A percentile compares a stretch with the other conserved stretches of the same genome.
Evolutionary conservation across 2,797 vertebrate species (phyloP).

Genomic region (Tokudaia muenninki): DNA sequence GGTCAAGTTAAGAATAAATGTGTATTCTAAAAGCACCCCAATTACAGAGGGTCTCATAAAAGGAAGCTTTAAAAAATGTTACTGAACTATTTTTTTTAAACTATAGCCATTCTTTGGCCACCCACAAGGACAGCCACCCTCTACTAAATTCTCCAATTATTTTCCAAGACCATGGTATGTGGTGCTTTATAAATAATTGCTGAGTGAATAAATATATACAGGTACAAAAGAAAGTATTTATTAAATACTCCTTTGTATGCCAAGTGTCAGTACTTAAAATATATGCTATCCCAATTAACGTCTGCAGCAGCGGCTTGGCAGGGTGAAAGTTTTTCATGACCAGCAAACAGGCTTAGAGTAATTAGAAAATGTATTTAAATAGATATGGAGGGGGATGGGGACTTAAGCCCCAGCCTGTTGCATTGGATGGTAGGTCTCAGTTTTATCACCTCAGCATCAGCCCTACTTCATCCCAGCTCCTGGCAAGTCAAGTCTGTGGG

Average conservation of each 20-base stretch:
- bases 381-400: not conserved
- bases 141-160: not conserved
- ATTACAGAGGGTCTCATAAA: not conserved
- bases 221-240: not conserved
- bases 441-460: not conserved
- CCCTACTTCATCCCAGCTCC: no score
- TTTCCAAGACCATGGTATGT: not conserved
- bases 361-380: not conserved
- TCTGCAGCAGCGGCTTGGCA: not conserved
- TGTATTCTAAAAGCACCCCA: not conserved
- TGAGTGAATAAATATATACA: not conserved
- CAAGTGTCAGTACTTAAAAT: not conserved
- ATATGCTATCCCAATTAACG: not conserved
- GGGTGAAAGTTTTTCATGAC: not conserved
- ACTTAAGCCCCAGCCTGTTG: not conserved
- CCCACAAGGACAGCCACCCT: not conserved
- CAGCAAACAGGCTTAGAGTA: not conserved
- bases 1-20: not conserved
- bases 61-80: not conserved
- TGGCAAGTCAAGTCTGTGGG: not conserved
- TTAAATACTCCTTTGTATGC: not conserved
- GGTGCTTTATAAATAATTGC: not conserved
- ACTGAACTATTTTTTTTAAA: not conserved
- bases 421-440: not conserved
- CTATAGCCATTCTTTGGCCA: not conserved